A percentile compares a stretch with the other conserved stretches of the same genome.
These are phyloP conservation scores for Lethrus apterus DNA, from an alignment of 1,140 invertebrate species.

Conservation along the genomic window DNA sequence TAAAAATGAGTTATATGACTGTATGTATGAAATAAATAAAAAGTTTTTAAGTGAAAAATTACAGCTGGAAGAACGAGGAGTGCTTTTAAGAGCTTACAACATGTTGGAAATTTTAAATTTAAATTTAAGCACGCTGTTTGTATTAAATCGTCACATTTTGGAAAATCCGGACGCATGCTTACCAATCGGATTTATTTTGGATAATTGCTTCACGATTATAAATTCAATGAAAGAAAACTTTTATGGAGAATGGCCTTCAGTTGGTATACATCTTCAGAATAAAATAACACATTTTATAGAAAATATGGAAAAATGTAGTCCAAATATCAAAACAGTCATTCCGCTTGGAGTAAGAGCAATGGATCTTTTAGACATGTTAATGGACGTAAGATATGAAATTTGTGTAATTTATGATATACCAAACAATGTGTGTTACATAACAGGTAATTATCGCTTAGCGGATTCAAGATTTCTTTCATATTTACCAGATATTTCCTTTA, in stretches of 20 bases:
- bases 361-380: conserved; percentile 7
- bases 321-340: conserved; percentile 1
- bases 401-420: conserved; percentile 12
- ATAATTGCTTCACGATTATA: conserved; percentile 1
- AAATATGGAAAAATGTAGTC: conserved; percentile 8
- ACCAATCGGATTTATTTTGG: conserved; percentile 1
- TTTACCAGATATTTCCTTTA: conserved; percentile 10
- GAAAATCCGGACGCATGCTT: conserved; percentile 1
- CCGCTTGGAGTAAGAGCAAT: neutral
- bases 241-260: conserved; percentile 6
- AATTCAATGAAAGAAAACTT: conserved; percentile 7
- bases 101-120: conserved; percentile 11
- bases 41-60: neutral
- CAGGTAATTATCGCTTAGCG: conserved; percentile 2
- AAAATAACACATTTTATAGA: conserved; percentile 8
- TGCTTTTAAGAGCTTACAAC: conserved; percentile 6
- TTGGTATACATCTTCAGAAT: conserved; percentile 10
- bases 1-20: conserved; percentile 1
- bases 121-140: conserved; percentile 6
- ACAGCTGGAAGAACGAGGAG: neutral
- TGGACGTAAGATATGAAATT: conserved; percentile 6
- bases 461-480: conserved; percentile 13
- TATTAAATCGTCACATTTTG: conserved; percentile 9
- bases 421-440: conserved; percentile 10
- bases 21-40: conserved; percentile 1